Evolutionary conservation across 2,797 vertebrate species (phyloP), one percentile per base, ranked within the genome.

Genomic region (Hypotaenidia okinawae): DNA sequence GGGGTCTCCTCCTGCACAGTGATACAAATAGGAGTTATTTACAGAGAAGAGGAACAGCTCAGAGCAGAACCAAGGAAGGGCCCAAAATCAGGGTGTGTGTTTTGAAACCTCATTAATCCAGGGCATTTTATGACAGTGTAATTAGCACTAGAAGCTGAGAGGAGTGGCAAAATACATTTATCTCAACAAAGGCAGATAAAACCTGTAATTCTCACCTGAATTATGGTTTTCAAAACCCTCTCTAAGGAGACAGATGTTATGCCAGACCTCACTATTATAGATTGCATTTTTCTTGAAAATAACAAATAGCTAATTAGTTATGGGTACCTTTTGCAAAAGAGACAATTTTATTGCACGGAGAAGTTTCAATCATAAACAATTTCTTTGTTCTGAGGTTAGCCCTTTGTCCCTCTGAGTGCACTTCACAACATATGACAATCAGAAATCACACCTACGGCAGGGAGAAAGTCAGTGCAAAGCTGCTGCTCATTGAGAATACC

Each of bases 161-260:
- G 94, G 93, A 93, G 90, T 95, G 93, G 92, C 90, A 96, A 93
- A 96, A 93, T 80, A 80, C 66, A 96, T 96, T 95, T 89, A 87
- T 95, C 90, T 93, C 51, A 69, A 87, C 77, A 87, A 91, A 91
- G 51, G 55, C 16, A 2, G 81, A 85, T 68, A 86, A 95, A 96
- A 96, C 43, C 61, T 93, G 79, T 86, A 94, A 95, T 93, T 95
- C 92, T 89, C 87, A 84, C 76, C 75, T 90, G 80, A 96, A 72
- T 91, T 90, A 93, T 69, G 70, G 64, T 85, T 93, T 96, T 90
- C 87, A 89, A 96, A 95, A 63, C 23, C 63, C 49, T 86, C 52
- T 78, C 77, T 87, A 74, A 87, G 57, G 75, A 94, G 90, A 90
- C 74, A 93, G 89, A 85, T 94, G 70, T 89, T 94, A 66, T 66